phyloP scores from a whole-genome alignment of 2,797 vertebrate genomes.

The Thaleichthys pacificus region DNA sequence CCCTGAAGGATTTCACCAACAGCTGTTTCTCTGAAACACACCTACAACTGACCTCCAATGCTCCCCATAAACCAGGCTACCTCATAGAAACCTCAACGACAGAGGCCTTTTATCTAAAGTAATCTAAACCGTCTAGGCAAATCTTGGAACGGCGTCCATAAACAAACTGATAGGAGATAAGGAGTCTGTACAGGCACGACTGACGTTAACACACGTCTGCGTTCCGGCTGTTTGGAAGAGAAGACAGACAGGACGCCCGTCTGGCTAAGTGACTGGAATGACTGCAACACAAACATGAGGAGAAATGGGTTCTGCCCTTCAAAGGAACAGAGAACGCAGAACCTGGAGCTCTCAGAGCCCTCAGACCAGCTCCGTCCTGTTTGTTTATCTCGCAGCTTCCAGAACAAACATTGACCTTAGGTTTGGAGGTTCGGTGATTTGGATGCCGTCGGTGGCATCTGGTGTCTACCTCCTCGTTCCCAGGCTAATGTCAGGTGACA shows the following conservation, averaged over 20 bases:
- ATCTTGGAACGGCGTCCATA: conserved; percentile 58
- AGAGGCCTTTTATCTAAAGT: too few species aligned
- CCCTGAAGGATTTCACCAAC: not conserved
- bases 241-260: conserved; percentile 70
- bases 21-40: too few species aligned
- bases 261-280: conserved; percentile 71
- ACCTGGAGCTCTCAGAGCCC: conserved; percentile 51
- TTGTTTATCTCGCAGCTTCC: conserved; percentile 58
- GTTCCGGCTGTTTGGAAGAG: conserved; percentile 57
- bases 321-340: conserved; percentile 28
- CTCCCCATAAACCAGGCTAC: too few species aligned
- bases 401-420: conserved; percentile 60
- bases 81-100: too few species aligned
- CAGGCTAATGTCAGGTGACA: conserved; percentile 45
- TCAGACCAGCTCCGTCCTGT: conserved; percentile 53
- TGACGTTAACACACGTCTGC: conserved; percentile 58
- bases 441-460: conserved; percentile 27
- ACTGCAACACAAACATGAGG: conserved; percentile 31
- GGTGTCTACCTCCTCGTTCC: conserved; percentile 37
- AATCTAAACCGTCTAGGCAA: conserved; percentile 27
- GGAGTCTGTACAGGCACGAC: conserved; percentile 49
- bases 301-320: conserved; percentile 20
- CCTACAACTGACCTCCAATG: too few species aligned
- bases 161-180: conserved; percentile 61
- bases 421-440: conserved; percentile 28